phyloP scores from a whole-genome alignment of 2,113 vertebrate genomes.

The Toxotes chatareus region DNA sequence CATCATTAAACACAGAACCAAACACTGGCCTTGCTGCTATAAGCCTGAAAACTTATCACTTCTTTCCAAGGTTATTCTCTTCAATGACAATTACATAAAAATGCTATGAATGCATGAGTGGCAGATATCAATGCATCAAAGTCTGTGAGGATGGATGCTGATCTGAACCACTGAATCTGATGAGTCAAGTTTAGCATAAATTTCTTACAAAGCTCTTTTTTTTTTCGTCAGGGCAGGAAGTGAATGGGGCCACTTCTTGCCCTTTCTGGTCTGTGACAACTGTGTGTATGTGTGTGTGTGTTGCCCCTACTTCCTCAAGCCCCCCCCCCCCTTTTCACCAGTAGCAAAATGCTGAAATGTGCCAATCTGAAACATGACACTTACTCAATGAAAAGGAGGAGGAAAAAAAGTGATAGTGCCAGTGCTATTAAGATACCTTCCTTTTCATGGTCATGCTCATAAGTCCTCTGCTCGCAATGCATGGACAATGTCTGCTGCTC shows the following conservation, averaged over 20 bases:
- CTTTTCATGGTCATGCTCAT: slow-evolving; percentile 59
- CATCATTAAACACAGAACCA: too few species aligned
- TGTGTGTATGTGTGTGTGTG: slow-evolving; percentile 36
- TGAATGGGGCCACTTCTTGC: slow-evolving; percentile 36
- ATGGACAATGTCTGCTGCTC: slow-evolving; percentile 57
- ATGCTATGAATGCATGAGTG: too few species aligned
- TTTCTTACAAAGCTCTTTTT: slow-evolving; percentile 35
- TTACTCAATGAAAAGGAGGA: slow-evolving; percentile 63
- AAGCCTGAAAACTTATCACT: too few species aligned
- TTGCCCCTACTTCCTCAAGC: slow-evolving; percentile 55
- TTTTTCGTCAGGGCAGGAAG: slow-evolving; percentile 41
- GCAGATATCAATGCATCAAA: not conserved
- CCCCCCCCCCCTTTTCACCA: slow-evolving; percentile 29
- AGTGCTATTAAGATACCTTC: slow-evolving; percentile 66
- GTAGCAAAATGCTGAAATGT: slow-evolving; percentile 63
- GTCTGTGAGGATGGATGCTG: not conserved
- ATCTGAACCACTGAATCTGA: slow-evolving; percentile 3
- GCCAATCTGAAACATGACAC: slow-evolving; percentile 69
- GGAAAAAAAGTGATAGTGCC: slow-evolving; percentile 41
- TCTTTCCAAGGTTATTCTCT: too few species aligned
- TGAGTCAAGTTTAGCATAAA: slow-evolving; percentile 46
- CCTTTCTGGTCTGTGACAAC: slow-evolving; percentile 36
- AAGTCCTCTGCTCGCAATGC: slow-evolving; percentile 70
- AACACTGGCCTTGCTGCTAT: too few species aligned
- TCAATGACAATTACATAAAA: too few species aligned